A percentile compares a stretch with the other conserved stretches of the same genome.
These are phyloP conservation scores for Pedionomus torquatus DNA, from an alignment of 2,113 vertebrate genomes.

Conservation along the genomic window DNA sequence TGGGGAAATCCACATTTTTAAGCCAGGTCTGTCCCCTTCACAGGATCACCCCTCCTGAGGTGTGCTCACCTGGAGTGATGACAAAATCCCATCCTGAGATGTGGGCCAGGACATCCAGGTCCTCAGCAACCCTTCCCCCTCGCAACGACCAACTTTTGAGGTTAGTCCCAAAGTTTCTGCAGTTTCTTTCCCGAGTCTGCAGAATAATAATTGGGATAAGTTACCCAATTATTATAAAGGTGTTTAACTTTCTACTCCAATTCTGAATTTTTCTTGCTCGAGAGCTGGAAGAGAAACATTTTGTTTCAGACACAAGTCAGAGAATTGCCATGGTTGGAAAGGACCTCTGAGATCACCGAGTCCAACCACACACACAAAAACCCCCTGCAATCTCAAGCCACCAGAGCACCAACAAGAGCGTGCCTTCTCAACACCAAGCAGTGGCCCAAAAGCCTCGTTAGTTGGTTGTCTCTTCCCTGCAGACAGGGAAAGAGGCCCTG, in stretches of 20 bases:
- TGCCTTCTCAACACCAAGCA: not conserved
- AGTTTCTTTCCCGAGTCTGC: not conserved
- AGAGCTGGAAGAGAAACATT: not conserved
- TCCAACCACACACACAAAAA: no score
- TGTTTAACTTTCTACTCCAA: not conserved
- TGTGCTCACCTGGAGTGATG: not conserved
- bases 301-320: not conserved
- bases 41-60: not conserved
- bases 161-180: not conserved
- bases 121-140: not conserved
- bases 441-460: not conserved
- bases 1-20: not conserved
- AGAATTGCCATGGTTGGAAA: no score
- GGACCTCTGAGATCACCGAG: no score
- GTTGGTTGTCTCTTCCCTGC: not conserved
- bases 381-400: no score
- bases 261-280: not conserved
- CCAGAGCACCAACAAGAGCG: fast-evolving
- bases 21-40: not conserved
- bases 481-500: not conserved
- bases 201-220: not conserved
- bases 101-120: not conserved
- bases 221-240: no score
- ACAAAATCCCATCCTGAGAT: not conserved
- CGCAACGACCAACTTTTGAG: not conserved